phyloP scores from a whole-genome alignment of 1,140 invertebrate genomes.

The Myzus persicae region DNA sequence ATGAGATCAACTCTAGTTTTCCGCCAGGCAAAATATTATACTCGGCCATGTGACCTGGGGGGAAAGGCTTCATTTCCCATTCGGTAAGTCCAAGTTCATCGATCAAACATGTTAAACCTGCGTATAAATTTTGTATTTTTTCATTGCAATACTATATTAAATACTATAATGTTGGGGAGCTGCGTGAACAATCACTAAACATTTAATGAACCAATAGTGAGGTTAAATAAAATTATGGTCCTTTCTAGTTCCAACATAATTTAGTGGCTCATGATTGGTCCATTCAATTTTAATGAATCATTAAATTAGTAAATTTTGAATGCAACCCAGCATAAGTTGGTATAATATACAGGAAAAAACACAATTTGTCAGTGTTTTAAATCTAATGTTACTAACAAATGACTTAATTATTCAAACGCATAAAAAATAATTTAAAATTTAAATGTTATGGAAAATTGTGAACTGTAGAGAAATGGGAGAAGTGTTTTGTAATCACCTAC shows the following conservation, averaged over 20 bases:
- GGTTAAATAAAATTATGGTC: no score
- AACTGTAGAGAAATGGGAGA: not conserved
- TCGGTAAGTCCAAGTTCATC: conserved; percentile 57
- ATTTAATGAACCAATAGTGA: no score
- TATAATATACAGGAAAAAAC: not conserved
- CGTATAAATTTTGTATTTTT: not conserved
- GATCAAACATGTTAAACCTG: conserved; percentile 57
- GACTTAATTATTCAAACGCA: not conserved
- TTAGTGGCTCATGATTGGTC: no score
- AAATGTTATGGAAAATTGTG: not conserved
- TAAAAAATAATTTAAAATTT: not conserved
- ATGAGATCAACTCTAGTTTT: conserved; percentile 67
- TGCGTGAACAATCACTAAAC: no score
- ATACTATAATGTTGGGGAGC: no score
- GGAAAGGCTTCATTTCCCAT: conserved; percentile 67
- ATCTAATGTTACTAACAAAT: not conserved
- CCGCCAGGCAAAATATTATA: conserved; percentile 71
- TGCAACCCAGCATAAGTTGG: no score
- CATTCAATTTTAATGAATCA: no score
- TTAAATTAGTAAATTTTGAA: no score
- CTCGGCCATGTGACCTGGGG: conserved; percentile 72
- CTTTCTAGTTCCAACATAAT: no score
- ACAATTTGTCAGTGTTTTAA: not conserved
- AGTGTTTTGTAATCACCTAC: not conserved
- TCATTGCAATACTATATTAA: not conserved